Base-by-base conservation (phyloP, 1,140 invertebrate genomes). In the Drosophila eugracilis region DNA sequence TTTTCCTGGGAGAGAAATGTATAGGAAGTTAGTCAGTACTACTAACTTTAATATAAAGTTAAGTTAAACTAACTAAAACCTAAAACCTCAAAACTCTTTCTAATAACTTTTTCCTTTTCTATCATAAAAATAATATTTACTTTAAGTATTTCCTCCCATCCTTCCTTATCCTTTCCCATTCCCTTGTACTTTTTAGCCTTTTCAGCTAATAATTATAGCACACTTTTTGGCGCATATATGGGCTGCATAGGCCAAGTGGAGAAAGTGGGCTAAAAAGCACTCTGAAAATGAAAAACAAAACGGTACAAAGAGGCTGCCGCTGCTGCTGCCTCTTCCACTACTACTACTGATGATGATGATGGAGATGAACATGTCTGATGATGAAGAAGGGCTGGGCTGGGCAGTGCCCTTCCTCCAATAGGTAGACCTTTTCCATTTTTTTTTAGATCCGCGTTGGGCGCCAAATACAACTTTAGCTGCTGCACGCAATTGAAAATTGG, bases 401-500 rank as follows among this genome's bases (percentile, higher is more conserved):
- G 5, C 17, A 19, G 9, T 2, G 9, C 5, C 12, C 21, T 12
- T 7, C n/a, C 15, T 7, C n/a, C 37, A 4, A 44, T 4, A 34
- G 41, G 19, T 48, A 55, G 24, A 22, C 57, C 41, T 28, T 30
- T 62, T 26, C 4, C 4, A 32, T 12, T 32, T 19, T n/a, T 0
- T 1, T 14, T 12, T 5, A 12, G 39, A 5, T 12, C 12, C 41
- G 5, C 12, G 39, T n/a, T 21, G 39, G 37, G 24, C 52, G 14
- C 28, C 32, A 57, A 65, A 39, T 39, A 14, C 15, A 21, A 28
- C 55, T 47, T 65, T 26, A 54, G 62, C 62, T 54, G 48, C 47
- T 34, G 37, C 69, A 59, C 69, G 69, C 70, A 73, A 73, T 73
- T 48, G 69, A 73, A 73, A 73, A 73, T 41, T 41, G 47, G 55